Evolutionary conservation across 2,113 vertebrate genomes (phyloP).

Genomic region (Sebastes schlegelii): DNA sequence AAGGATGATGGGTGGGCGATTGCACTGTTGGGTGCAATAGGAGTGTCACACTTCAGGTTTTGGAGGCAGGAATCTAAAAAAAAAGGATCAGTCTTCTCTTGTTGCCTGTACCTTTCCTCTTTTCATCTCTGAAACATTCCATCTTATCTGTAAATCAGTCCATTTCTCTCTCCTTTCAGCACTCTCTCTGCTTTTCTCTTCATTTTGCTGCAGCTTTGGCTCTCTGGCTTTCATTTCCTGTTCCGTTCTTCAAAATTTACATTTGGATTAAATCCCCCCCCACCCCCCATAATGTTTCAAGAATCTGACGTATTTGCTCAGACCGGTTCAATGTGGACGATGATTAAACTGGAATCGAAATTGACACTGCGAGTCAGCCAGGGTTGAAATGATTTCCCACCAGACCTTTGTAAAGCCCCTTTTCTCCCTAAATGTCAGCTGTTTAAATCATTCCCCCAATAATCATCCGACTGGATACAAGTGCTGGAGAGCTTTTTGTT

Average conservation of each 20-base stretch:
- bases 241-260: slow-evolving; percentile 49
- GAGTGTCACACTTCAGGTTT: slow-evolving; percentile 52
- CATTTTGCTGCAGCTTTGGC: slow-evolving; percentile 14
- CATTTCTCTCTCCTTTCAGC: slow-evolving; percentile 12
- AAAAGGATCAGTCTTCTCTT: slow-evolving; percentile 37
- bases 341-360: slow-evolving; percentile 65
- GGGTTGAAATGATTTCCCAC: slow-evolving; percentile 69
- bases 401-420: slow-evolving; percentile 32
- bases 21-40: slow-evolving; percentile 65
- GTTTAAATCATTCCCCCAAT: slow-evolving; percentile 60
- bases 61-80: slow-evolving; percentile 49
- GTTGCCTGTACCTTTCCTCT: slow-evolving; percentile 19
- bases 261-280: slow-evolving; percentile 43
- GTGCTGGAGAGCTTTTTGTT: slow-evolving; percentile 14
- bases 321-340: slow-evolving; percentile 32
- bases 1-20: slow-evolving; percentile 64
- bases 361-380: slow-evolving; percentile 45
- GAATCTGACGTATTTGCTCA: slow-evolving; percentile 35
- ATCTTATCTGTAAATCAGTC: slow-evolving; percentile 61
- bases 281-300: slow-evolving; percentile 6
- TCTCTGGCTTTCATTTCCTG: slow-evolving; percentile 67
- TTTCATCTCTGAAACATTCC: slow-evolving; percentile 18
- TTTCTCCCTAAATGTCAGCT: slow-evolving; percentile 56
- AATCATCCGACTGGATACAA: slow-evolving; percentile 37
- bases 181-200: slow-evolving; percentile 37